Base-by-base conservation (phyloP, 2,888 invertebrate genomes). In the Sphinx pinastri region DNA sequence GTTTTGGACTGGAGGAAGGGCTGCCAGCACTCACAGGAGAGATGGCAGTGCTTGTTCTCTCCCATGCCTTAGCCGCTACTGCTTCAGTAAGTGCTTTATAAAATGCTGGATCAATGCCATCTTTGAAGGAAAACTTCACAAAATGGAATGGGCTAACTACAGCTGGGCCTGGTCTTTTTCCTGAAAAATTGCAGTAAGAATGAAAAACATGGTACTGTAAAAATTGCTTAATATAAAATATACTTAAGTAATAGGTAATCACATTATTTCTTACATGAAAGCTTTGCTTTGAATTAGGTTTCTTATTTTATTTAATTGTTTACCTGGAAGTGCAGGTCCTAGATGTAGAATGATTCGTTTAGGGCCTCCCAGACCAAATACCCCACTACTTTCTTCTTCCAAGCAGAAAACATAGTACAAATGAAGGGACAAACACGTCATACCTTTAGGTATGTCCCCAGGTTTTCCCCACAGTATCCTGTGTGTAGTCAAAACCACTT, bases 71-170 rank as follows among this genome's bases (percentile, higher is more conserved):
- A 38, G 94, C 95, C 71, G 94, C 90, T 4, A 97, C 88, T 7
- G 96, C 95, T 77, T 96, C 95, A 77, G 94, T 95, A 11, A 97
- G 85, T 7, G 96, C 94, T 74, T 92, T 94, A 57, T 95, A 89
- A 78, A 97, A 97, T 76, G 95, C 93, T 14, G 94, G 84, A 77
- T 95, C 95, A 68, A 97, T 95, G 0, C 98, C 98, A 86, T 98
- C 97, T 84, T 97, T 97, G 78, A 98, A 98, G 0, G 98, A 98
- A 31, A 98, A 92, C 88, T 98, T 98, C 16, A 99, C 94, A 84
- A 95, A 97, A 80, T 96, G 95, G 79, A 95, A 95, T 14, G 94
- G 90, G 82, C 97, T 98, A 68, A 93, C 94, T 71, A 96, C 95
- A 59, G 96, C 94, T 16, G 98, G 98, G 0, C 98, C 98, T 57